These are phyloP conservation scores for Erebia ligea DNA, from an alignment of 2,888 invertebrate species.

Conservation along the genomic window DNA sequence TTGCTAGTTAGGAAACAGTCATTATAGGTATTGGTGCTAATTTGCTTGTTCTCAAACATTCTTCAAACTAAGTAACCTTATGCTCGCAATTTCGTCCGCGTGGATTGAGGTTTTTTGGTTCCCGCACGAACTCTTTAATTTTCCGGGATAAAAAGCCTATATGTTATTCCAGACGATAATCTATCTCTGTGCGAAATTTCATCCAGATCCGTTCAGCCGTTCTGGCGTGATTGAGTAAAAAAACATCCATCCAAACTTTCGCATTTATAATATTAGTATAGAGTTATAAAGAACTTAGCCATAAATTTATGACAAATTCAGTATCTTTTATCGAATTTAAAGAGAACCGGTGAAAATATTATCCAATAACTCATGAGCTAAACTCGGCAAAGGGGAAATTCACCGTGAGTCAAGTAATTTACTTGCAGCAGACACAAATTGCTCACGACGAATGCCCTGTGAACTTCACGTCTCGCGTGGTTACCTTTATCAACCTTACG, in stretches of 20 bases:
- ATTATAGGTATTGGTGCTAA: not conserved
- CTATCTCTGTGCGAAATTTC: too few species aligned
- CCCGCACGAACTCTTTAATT: too few species aligned
- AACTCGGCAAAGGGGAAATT: conserved; percentile 6
- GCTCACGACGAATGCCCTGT: conserved; percentile 39
- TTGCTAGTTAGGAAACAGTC: conserved; percentile 12
- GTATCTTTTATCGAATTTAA: not conserved
- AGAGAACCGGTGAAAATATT: not conserved
- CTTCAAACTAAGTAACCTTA: too few species aligned
- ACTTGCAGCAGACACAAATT: conserved; percentile 35
- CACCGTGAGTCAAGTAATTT: conserved; percentile 28
- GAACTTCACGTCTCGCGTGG: conserved; percentile 38
- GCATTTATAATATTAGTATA: too few species aligned
- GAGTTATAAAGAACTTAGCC: too few species aligned
- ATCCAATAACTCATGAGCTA: conserved; percentile 4
- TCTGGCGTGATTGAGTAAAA: too few species aligned
- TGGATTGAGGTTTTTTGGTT: too few species aligned
- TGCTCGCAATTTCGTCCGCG: too few species aligned
- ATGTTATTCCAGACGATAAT: too few species aligned
- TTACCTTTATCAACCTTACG: conserved; percentile 35
- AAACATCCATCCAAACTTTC: too few species aligned
- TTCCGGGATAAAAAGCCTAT: too few species aligned
- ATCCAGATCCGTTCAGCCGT: too few species aligned
- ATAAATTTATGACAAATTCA: not conserved
- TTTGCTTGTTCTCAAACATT: not conserved